Evolutionary conservation across 2,113 vertebrate genomes (phyloP), one percentile per base, ranked within the genome.

Genomic region (Rhea americana): DNA sequence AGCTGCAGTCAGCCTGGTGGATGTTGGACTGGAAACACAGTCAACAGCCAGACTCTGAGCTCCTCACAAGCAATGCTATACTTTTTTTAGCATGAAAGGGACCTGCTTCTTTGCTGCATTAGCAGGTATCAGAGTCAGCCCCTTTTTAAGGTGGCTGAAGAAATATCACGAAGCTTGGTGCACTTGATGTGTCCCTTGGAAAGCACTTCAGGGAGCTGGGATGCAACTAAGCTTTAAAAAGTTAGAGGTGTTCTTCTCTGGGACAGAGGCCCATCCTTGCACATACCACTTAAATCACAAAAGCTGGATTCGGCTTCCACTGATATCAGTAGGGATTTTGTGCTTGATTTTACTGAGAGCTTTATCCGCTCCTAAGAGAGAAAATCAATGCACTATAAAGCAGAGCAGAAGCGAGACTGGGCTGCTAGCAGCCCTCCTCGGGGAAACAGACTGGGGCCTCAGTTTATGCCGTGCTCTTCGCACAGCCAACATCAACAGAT

Each of bases 321-420:
- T 53, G 25, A 19, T 72, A 82, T 78, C 94, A 94, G 32, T 8
- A 67, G 47, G 68, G 85, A 77, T 92, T 95, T 78, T 89, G 79
- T 77, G 85, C 87, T 91, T 82, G 71, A 77, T 80, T 95, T 93
- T 82, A 74, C 75, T 8, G 30, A 85, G 50, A 77, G 67, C 17
- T 7, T 80, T 71, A 74, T 70, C 72, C 0, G 0, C 75, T 91
- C 55, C 79, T 87, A 61, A 70, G 75, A 81, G 58, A 80, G 82
- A 74, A 85, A 95, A 91, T 89, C 75, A 74, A 80, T 89, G 89
- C 18, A 56, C 51, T 89, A 14, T 61, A 83, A 92, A 93, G 72
- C 79, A 71, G 59, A 0, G 0, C 68, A 93, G 93, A 77, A 7
- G 0, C 5, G 32, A 93, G 82, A 62, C 5, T 82, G 78, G 82